Percentiles rank a stretch among this genome's conserved stretches.
These are phyloP conservation scores for Celastrina argiolus DNA, from an alignment of 2,888 invertebrate genomes.

Conservation along the genomic window DNA sequence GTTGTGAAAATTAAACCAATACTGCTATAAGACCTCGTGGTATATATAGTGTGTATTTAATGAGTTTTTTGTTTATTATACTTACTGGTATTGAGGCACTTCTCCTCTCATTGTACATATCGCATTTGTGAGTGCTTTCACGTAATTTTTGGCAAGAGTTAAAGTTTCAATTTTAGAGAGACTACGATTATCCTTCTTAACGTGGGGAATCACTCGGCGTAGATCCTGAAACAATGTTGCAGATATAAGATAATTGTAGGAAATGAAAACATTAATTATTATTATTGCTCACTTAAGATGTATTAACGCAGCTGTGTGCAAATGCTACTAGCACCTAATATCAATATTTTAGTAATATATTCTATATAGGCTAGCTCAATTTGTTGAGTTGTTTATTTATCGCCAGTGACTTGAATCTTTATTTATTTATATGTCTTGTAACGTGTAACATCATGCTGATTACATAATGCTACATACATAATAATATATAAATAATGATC, in stretches of 20 bases:
- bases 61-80: slow-evolving; percentile 28
- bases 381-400: no score
- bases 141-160: slow-evolving; percentile 92
- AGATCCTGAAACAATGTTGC: slow-evolving; percentile 79
- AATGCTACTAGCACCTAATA: background rate
- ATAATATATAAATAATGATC: background rate
- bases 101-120: slow-evolving; percentile 89
- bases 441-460: no score
- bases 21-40: no score
- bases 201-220: slow-evolving; percentile 90
- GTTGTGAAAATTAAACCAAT: no score
- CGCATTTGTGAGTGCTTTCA: slow-evolving; percentile 91
- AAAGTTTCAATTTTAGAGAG: slow-evolving; percentile 93
- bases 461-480: no score
- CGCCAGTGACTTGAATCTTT: no score
- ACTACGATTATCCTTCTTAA: slow-evolving; percentile 88
- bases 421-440: no score
- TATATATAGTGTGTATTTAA: background rate
- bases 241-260: slow-evolving; percentile 2
- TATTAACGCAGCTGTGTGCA: background rate
- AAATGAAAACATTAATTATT: background rate
- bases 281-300: background rate
- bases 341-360: no score
- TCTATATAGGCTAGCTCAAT: no score
- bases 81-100: slow-evolving; percentile 67